Evolutionary conservation across 2,888 invertebrate species (phyloP).

Genomic region (Drosophila pseudotalamancana): DNA sequence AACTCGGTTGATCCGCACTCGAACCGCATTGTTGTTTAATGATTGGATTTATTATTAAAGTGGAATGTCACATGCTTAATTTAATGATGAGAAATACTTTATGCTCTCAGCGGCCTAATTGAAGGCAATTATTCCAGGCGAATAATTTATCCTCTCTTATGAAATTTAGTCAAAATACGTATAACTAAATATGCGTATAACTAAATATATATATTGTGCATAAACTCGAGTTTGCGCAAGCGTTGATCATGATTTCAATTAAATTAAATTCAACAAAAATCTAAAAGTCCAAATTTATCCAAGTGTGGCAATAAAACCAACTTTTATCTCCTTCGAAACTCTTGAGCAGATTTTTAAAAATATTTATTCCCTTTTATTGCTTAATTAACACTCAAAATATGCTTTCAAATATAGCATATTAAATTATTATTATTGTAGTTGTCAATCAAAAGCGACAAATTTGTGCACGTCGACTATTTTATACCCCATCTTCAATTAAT

Average conservation of each 20-base stretch:
- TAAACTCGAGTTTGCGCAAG: conserved; percentile 8
- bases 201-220: background rate
- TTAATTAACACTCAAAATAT: conserved; percentile 16
- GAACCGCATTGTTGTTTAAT: conserved; percentile 21
- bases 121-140: conserved; percentile 59
- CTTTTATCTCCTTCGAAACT: background rate
- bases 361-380: conserved; percentile 1
- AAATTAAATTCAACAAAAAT: conserved; percentile 33
- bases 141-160: conserved; percentile 12
- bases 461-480: background rate
- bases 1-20: conserved; percentile 1
- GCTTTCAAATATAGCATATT: too few relatives aligned
- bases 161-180: conserved; percentile 3
- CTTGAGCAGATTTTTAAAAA: background rate
- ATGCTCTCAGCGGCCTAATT: conserved; percentile 52
- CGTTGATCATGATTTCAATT: conserved; percentile 55
- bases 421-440: too few relatives aligned
- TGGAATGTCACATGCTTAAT: conserved; percentile 48
- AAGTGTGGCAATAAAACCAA: background rate
- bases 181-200: background rate
- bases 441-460: background rate
- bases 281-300: conserved; percentile 1
- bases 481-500: too few relatives aligned
- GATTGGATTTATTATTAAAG: conserved; percentile 35
- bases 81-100: conserved; percentile 56